Evolutionary conservation across 1,140 invertebrate genomes (phyloP).

Genomic region (Trichoplusia ni): DNA sequence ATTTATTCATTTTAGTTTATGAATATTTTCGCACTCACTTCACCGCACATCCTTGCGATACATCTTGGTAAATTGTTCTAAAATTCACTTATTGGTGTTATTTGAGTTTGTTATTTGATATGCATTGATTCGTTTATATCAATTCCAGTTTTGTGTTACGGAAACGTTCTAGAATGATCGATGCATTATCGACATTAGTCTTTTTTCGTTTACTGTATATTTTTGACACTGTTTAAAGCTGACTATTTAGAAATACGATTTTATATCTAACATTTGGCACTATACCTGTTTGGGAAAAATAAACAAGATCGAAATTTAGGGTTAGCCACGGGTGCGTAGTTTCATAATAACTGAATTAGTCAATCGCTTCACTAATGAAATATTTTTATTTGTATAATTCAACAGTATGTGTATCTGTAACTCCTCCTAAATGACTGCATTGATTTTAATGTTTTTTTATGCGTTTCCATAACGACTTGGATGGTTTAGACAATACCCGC

Average conservation of each 20-base stretch:
- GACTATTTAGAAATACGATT: background rate
- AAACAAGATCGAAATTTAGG: background rate
- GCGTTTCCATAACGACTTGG: too few species aligned
- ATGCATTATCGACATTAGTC: background rate
- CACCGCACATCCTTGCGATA: conserved; percentile 20
- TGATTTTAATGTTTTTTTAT: too few species aligned
- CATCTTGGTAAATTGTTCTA: conserved; percentile 26
- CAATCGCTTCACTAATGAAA: too few species aligned
- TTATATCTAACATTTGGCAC: background rate
- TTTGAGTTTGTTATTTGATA: conserved; percentile 31
- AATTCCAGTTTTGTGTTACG: conserved; percentile 38
- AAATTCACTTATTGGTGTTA: conserved; percentile 7
- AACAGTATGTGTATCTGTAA: too few species aligned
- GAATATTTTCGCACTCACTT: conserved; percentile 6
- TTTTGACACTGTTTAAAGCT: conserved; percentile 14
- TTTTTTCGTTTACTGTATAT: background rate
- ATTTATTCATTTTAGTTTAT: background rate
- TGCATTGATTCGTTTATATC: conserved; percentile 37
- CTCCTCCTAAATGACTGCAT: too few species aligned
- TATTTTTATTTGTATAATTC: too few species aligned
- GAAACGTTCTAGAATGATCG: background rate
- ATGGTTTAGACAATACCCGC: too few species aligned
- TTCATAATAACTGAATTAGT: too few species aligned
- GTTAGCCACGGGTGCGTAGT: too few species aligned
- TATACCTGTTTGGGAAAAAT: background rate